Evolutionary conservation across 2,797 vertebrate genomes (phyloP), one percentile per base, ranked within the genome.

Genomic region (Oreortyx pictus): DNA sequence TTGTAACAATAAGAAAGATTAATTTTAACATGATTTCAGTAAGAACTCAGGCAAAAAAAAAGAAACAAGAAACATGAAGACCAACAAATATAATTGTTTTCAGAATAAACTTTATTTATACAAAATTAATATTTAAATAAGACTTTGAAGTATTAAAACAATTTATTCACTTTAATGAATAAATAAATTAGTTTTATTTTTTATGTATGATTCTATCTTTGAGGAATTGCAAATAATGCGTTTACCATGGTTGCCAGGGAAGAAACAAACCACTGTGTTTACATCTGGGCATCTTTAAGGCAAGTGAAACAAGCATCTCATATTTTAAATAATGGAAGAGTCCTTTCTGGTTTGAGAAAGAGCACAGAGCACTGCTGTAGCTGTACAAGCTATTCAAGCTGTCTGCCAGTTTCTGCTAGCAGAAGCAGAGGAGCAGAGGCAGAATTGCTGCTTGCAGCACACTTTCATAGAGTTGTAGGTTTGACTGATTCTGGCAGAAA

Each of bases 141-240:
- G 96, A 97, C 94, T 94, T 96, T 95, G 94, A 97, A 97, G 74
- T 97, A 97, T 97, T 98, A 94, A 96, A 97, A 68, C 92, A 92
- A 71, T 90, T 91, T 97, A 97, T 96, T 97, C 96, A 96, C 97
- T 98, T 98, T 97, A 96, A 95, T 97, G 96, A 98, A 97, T 96
- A 98, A 98, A 98, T 95, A 95, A 97, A 97, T 96, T 97, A 95
- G 95, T 97, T 98, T 97, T 97, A 97, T 97, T 98, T 98, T 97
- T 97, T 96, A 97, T 96, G 94, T 97, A 96, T 97, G 89, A 96
- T 97, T 98, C 94, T 96, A 92, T 98, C 95, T 96, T 97, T 97
- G 90, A 97, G 94, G 94, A 97, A 88, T 92, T 95, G 57, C 93
- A 97, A 95, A 92, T 95, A 97, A 93, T 67, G 50, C 3, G 79